Percentiles rank a stretch among this genome's conserved stretches.
phyloP scores from a whole-genome alignment of 1,140 invertebrate species.

The Vanessa atalanta region DNA sequence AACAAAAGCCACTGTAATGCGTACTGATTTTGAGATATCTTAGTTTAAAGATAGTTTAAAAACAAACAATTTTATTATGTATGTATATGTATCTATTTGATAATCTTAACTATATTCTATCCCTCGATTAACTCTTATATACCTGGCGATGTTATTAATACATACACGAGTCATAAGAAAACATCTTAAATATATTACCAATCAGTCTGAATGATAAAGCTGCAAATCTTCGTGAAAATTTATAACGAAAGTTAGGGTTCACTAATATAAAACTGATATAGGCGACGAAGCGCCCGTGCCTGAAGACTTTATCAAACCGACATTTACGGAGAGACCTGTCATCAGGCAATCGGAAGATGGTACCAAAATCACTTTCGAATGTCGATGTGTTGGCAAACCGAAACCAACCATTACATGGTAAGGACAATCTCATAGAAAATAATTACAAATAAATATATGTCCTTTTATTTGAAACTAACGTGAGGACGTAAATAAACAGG shows the following conservation, averaged over 20 bases:
- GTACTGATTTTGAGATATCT: slow-evolving; percentile 66
- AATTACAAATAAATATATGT: slow-evolving; percentile 10
- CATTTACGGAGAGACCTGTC: slow-evolving; percentile 97
- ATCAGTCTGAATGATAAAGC: slow-evolving; percentile 44
- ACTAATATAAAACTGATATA: slow-evolving; percentile 77
- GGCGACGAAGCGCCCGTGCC: slow-evolving; percentile 95
- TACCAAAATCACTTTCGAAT: slow-evolving; percentile 96
- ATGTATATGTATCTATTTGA: slow-evolving; percentile 53
- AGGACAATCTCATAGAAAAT: slow-evolving; percentile 66
- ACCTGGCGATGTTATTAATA: slow-evolving; percentile 57
- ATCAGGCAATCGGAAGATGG: slow-evolving; percentile 97
- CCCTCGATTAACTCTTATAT: slow-evolving; percentile 68
- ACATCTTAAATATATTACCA: slow-evolving; percentile 73
- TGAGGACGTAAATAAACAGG: slow-evolving; percentile 82
- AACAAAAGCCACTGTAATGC: slow-evolving; percentile 76
- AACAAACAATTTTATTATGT: slow-evolving; percentile 43
- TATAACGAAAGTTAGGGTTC: slow-evolving; percentile 34
- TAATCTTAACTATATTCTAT: slow-evolving; percentile 58
- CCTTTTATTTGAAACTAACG: slow-evolving; percentile 28
- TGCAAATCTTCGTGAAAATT: slow-evolving; percentile 56
- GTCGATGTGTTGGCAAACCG: slow-evolving; percentile 96
- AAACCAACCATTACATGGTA: slow-evolving; percentile 95
- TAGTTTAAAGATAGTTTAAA: slow-evolving; percentile 50
- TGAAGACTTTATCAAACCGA: slow-evolving; percentile 94
- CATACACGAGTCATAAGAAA: slow-evolving; percentile 68